A percentile compares a stretch with the other conserved stretches of the same genome.
Evolutionary conservation across 2,113 vertebrate genomes (phyloP).

Genomic region (Ailuropoda melanoleuca): DNA sequence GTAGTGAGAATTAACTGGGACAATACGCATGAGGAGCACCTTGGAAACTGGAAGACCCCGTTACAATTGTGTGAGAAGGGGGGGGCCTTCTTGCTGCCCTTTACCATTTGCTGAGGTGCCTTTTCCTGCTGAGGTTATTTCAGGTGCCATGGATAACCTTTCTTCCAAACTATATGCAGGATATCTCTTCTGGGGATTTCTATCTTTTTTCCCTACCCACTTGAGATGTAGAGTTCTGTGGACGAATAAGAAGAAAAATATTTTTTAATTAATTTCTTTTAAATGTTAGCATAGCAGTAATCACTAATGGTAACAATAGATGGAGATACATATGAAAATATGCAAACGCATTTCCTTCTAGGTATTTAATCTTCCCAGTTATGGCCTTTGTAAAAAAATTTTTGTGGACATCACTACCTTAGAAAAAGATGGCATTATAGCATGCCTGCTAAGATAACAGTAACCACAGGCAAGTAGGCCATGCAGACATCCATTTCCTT

Average conservation of each 20-base stretch:
- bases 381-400: background rate
- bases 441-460: background rate
- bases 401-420: background rate
- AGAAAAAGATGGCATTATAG: background rate
- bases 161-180: background rate
- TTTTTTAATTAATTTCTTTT: background rate
- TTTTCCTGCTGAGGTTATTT: conserved; percentile 22
- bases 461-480: background rate
- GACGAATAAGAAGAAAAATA: background rate
- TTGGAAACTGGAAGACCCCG: background rate
- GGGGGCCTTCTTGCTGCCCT: background rate
- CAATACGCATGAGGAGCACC: background rate
- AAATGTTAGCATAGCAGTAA: background rate
- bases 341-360: background rate
- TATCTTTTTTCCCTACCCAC: background rate
- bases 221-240: background rate
- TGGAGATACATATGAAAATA: background rate
- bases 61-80: background rate
- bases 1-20: conserved; percentile 3
- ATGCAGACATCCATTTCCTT: background rate
- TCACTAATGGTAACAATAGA: background rate
- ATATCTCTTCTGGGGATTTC: background rate
- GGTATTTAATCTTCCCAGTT: background rate
- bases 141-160: background rate
- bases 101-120: background rate